Evolutionary conservation across 1,140 invertebrate species (phyloP), one percentile per base, ranked within the genome.

Genomic region (Pogonognathellus flavescens): DNA sequence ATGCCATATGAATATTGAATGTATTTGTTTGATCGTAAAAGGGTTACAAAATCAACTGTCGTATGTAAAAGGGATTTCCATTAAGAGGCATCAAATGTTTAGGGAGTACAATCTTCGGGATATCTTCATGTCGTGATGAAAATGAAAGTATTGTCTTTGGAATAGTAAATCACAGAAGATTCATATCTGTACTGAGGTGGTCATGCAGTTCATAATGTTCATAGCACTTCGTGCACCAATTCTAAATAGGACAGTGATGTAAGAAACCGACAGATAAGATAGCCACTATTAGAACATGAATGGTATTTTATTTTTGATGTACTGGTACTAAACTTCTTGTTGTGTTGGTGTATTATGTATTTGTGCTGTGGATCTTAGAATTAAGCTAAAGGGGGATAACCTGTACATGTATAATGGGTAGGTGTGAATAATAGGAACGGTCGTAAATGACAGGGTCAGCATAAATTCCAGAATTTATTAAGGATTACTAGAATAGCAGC

Each of bases 381-480:
- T 57, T 18, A n/a, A n/a, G 70, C 70, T 31, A 76, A 76, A n/a
- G n/a, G n/a, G 25, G 70, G 31, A 49, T 76, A 76, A 76, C 49
- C 70, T 76, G 70, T n/a, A 49, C 41, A 76, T 76, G 31, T 41
- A 41, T 41, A 41, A 41, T 41, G 31, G 10, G 70, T 76, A 76
- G 70, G 70, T 76, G 70, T 76, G 14, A 49, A 76, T 14, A 76
- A 76, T 76, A 76, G 70, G 70, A 76, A 76, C 25, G 70, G 70
- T 76, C 70, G 41, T 76, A 76, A 76, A 76, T 31, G 70, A 76
- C 25, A 76, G 70, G 70, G 41, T 76, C 41, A 76, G 41, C 31
- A 50, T 41, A 76, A 76, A 76, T 76, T 76, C 70, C 70, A 76
- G 70, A 76, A 76, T 76, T 76, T 76, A 76, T 76, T 50, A 76